Base-by-base conservation (phyloP, 2,888 invertebrate species). In the Melipona beecheii region DNA sequence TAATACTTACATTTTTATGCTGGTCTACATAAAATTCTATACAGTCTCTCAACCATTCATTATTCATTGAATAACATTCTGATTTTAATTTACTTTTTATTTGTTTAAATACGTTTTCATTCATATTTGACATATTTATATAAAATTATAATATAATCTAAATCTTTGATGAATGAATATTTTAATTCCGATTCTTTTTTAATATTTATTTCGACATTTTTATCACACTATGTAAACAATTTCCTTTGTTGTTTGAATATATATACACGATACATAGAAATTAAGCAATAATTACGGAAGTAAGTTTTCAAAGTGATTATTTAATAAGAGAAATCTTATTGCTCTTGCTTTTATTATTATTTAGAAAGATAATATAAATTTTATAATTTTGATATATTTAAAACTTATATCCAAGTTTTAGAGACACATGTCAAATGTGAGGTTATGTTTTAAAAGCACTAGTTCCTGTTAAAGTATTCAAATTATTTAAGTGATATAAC, bases 11-110 rank as follows among this genome's bases (percentile, higher is more conserved):
- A 69, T 60, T 73, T 56, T 31, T 31, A 50, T 74, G 58, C 66
- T 72, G 77, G 3, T n/a, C 19, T 17, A 92, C 70, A 77, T 90
- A 93, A 87, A 91, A 94, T 21, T 93, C 92, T 17, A 93, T 75
- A 70, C 94, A 94, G 58, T 93, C 94, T 54, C 64, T 81, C 27
- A 94, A 75, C 94, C 94, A 94, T 5, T 88, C 79, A 62, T 93
- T 90, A 77, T 94, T 94, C 85, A 92, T 92, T 2, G 76, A 60
- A 85, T 92, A 94, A 90, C 76, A 87, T 76, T 92, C 89, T 5
- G 84, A 84, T 27, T 86, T 90, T 21, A 94, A 78, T 50, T 79
- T 86, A 2, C 9, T 79, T 84, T 93, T 93, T 21, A 93, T 87
- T 58, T 86, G 86, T 31, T 50, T 75, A 0, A 92, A 52, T 52